These are phyloP conservation scores for Griposia aprilina DNA, from an alignment of 2,888 invertebrate species.

Conservation along the genomic window DNA sequence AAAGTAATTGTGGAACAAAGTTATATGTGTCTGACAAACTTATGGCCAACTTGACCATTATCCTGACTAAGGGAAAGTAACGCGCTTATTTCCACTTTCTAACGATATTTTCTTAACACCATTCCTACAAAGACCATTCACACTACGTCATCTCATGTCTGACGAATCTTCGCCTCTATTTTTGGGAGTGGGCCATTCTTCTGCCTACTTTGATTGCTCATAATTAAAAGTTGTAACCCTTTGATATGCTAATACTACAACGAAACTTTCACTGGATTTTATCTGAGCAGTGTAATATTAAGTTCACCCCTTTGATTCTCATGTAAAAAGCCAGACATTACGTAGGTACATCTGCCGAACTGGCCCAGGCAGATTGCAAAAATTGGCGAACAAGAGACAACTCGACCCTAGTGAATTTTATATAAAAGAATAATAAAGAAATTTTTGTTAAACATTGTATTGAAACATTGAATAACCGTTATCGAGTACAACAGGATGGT, in stretches of 20 bases:
- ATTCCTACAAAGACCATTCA: not conserved
- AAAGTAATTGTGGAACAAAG: not conserved
- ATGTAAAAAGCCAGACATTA: constrained; percentile 11
- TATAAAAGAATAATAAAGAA: constrained; percentile 6
- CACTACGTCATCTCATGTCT: not conserved
- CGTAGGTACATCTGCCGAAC: constrained; percentile 26
- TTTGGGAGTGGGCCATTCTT: not conserved
- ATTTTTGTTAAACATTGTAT: constrained; percentile 10
- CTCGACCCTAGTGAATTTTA: not conserved
- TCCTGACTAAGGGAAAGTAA: not conserved
- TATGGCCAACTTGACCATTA: not conserved
- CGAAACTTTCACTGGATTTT: not conserved
- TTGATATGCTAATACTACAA: constrained; percentile 5
- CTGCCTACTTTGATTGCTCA: not conserved
- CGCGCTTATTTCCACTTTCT: not conserved
- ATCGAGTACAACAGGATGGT: not conserved
- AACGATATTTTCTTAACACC: not conserved
- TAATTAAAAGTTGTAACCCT: not conserved
- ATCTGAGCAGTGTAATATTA: constrained; percentile 1
- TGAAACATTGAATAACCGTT: constrained; percentile 14
- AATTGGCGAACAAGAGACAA: constrained; percentile 1
- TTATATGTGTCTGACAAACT: not conserved
- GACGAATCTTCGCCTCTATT: not conserved
- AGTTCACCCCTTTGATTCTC: not conserved
- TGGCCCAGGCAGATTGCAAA: constrained; percentile 5